These are phyloP conservation scores for Lasiurus borealis DNA, from an alignment of 2,113 vertebrate genomes.

Conservation along the genomic window DNA sequence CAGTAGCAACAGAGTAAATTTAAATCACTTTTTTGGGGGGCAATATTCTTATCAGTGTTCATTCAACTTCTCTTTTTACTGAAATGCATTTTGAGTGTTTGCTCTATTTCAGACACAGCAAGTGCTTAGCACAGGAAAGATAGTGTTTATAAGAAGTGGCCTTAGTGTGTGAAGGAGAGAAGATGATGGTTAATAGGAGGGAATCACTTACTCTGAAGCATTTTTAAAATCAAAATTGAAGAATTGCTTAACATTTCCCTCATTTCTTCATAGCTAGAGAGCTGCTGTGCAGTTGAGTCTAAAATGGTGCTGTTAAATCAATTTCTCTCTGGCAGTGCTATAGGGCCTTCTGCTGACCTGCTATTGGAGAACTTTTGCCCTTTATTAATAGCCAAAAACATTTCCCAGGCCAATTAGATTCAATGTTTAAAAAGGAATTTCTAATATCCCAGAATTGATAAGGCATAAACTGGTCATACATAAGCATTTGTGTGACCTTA, in stretches of 20 bases:
- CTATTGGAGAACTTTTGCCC: not conserved
- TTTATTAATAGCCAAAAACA: conserved; percentile 32
- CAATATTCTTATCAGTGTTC: conserved; percentile 29
- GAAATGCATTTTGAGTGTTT: not conserved
- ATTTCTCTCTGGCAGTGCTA: not conserved
- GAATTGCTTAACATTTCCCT: not conserved
- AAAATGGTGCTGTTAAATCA: not conserved
- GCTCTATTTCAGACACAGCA: conserved; percentile 1
- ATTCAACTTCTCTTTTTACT: conserved; percentile 16
- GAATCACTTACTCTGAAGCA: not conserved
- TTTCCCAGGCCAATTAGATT: not conserved
- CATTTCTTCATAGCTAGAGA: not conserved
- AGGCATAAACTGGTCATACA: not conserved
- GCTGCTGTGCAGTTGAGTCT: not conserved
- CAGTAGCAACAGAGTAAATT: conserved; percentile 32
- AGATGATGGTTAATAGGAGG: not conserved
- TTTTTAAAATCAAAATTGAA: conserved; percentile 48
- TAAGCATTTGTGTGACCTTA: not conserved
- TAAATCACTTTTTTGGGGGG: not conserved
- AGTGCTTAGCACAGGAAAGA: not conserved
- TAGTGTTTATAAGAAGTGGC: not conserved
- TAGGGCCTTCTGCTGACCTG: not conserved
- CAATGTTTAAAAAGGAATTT: conserved; percentile 42
- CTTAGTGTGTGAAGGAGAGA: not conserved
- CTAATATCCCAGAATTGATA: not conserved